Percentiles rank a stretch among this genome's conserved stretches.
Conservation (phyloP, 2,797 vertebrate genomes). For the Notoglanidium macrostoma region DNA sequence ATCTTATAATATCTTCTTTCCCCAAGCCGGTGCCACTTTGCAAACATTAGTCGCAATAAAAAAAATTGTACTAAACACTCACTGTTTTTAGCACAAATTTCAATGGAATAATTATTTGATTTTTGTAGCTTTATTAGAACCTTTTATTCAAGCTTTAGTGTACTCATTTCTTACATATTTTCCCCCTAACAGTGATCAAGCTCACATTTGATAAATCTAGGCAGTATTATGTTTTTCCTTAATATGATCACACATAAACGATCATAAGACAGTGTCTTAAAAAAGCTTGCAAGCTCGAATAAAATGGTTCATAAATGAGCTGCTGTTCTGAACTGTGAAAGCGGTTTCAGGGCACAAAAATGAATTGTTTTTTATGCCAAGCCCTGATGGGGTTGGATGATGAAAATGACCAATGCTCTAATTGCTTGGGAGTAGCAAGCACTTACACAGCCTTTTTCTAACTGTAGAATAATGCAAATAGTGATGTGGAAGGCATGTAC, state of each 20-base stretch:
- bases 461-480: background rate
- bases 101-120: background rate
- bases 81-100: background rate
- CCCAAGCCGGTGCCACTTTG: background rate
- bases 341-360: background rate
- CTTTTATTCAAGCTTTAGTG: background rate
- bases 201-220: background rate
- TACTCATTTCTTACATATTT: background rate
- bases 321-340: background rate
- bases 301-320: background rate
- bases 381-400: constrained; percentile 1
- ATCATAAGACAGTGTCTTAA: background rate
- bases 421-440: constrained; percentile 1
- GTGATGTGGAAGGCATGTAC: background rate
- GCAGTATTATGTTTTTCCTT: background rate
- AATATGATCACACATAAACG: background rate
- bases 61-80: background rate
- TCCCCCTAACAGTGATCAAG: too few species aligned
- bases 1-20: background rate
- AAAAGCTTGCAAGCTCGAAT: background rate
- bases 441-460: background rate
- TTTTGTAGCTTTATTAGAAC: background rate
- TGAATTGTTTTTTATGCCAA: background rate
- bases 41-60: background rate
- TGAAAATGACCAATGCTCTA: constrained; percentile 1